Evolutionary conservation across 2,797 vertebrate genomes (phyloP).

Genomic region (Siniperca scherzeri): DNA sequence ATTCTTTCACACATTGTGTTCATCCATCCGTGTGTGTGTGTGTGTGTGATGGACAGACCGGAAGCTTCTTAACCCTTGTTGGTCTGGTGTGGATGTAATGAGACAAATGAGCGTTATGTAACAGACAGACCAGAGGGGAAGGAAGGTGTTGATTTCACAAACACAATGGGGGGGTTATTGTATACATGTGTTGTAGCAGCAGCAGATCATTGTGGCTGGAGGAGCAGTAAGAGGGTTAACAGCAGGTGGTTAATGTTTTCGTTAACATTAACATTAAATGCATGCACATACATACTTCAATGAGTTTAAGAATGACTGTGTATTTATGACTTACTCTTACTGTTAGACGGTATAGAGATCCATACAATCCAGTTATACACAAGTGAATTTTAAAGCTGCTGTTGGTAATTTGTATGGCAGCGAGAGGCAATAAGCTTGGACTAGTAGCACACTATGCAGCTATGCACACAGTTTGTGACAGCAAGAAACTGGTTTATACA

Average conservation of each 20-base stretch:
- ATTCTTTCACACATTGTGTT: constrained; percentile 54
- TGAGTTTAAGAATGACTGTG: neutral
- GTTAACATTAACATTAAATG: neutral
- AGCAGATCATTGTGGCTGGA: neutral
- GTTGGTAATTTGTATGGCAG: neutral
- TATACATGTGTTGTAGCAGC: constrained; percentile 9
- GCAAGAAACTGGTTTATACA: neutral
- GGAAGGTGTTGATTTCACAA: constrained; percentile 51
- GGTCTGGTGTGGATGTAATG: constrained; percentile 38
- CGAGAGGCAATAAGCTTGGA: too few relatives aligned
- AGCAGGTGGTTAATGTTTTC: neutral
- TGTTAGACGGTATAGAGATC: neutral
- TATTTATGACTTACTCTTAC: neutral
- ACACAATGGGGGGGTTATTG: neutral
- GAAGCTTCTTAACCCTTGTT: constrained; percentile 65
- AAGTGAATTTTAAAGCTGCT: neutral
- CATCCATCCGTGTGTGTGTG: constrained; percentile 21
- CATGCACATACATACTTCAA: neutral
- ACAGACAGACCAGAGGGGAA: constrained; percentile 22
- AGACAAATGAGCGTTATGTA: constrained; percentile 44
- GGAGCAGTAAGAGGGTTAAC: neutral
- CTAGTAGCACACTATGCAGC: neutral
- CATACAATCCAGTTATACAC: neutral
- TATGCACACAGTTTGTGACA: neutral
- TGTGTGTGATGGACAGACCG: constrained; percentile 18